phyloP scores from a whole-genome alignment of 2,113 vertebrate genomes.

The Spermophilus dauricus region DNA sequence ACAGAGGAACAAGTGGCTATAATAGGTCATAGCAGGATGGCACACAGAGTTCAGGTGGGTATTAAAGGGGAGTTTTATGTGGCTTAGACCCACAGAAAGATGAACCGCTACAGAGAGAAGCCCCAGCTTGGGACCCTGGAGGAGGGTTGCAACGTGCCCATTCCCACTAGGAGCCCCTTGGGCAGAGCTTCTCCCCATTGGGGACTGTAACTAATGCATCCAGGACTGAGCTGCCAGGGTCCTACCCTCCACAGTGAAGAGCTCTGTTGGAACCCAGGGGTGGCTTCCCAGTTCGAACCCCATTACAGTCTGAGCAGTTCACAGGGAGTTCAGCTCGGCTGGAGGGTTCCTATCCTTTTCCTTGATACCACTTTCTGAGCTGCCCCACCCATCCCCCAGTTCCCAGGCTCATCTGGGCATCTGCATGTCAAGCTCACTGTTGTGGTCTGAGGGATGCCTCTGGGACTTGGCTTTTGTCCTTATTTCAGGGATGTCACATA shows the following conservation, averaged over 20 bases:
- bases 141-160: neutral
- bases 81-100: neutral
- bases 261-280: neutral
- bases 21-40: neutral
- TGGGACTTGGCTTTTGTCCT: neutral
- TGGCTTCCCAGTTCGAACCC: neutral
- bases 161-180: no score
- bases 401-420: neutral
- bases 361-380: rapidly evolving
- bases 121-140: neutral
- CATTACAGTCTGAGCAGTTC: neutral
- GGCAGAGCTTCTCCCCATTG: neutral
- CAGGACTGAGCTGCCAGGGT: neutral
- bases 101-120: neutral
- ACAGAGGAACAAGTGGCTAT: neutral
- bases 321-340: neutral
- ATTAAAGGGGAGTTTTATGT: neutral
- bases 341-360: neutral
- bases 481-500: neutral
- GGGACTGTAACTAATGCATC: no score
- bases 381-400: no score
- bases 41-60: rapidly evolving
- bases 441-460: rapidly evolving
- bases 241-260: neutral
- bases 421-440: rapidly evolving